phyloP scores from a whole-genome alignment of 1,140 invertebrate genomes.

The Probaryconus sp. region DNA sequence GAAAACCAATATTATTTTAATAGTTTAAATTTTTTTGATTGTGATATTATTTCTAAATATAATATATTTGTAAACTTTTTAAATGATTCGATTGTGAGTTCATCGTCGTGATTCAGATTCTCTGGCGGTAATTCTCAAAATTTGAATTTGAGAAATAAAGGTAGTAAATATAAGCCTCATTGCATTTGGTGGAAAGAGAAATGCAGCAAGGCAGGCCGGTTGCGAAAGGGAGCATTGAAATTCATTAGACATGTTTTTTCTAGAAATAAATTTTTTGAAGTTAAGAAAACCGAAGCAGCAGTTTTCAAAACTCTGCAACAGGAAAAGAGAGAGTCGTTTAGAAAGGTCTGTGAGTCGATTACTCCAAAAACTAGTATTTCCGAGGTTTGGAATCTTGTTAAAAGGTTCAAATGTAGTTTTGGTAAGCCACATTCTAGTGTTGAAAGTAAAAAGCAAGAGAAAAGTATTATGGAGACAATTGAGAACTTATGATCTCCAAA shows the following conservation, averaged over 20 bases:
- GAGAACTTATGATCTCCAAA: conserved; percentile 1
- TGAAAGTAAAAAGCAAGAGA: background rate
- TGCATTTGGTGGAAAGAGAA: conserved; percentile 11
- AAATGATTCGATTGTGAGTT: background rate
- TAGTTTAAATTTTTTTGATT: background rate
- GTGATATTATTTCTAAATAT: background rate
- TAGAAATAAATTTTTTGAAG: background rate
- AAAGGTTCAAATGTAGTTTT: background rate
- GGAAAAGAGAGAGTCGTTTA: background rate
- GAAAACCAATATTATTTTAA: background rate
- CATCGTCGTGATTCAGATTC: background rate
- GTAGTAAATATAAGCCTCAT: background rate
- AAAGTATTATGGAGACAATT: background rate
- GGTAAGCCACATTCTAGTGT: background rate
- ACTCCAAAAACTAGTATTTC: background rate
- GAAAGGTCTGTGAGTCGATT: background rate
- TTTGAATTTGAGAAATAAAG: background rate
- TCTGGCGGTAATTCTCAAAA: too few relatives aligned
- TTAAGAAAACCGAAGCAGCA: conserved; percentile 2
- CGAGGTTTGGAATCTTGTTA: background rate
- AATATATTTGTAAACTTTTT: background rate
- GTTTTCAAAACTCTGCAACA: background rate
- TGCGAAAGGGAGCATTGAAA: background rate
- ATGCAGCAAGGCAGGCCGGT: background rate
- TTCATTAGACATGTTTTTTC: background rate